Conservation (phyloP, 1,140 invertebrate genomes). For the Sycobia sp. region DNA sequence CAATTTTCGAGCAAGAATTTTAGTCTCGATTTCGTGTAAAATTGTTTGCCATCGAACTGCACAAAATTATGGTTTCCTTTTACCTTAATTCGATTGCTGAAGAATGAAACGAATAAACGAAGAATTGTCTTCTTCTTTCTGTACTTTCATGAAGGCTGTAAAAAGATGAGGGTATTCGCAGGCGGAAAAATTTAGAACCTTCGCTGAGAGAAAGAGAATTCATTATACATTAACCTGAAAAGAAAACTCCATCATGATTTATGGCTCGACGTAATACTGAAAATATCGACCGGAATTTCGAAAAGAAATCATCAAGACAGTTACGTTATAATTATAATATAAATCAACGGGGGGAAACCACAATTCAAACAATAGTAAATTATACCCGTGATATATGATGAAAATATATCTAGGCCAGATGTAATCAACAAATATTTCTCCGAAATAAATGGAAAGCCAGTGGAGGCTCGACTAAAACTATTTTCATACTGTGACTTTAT, state of each 20-base stretch:
- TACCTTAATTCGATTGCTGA: slow-evolving; percentile 5
- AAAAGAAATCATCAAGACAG: slow-evolving; percentile 15
- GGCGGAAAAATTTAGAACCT: slow-evolving; percentile 18
- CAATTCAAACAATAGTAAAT: too few species aligned
- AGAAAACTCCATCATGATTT: slow-evolving; percentile 24
- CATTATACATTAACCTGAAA: slow-evolving; percentile 25
- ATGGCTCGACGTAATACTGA: background rate
- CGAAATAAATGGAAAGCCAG: too few species aligned
- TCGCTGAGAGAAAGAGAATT: too few species aligned
- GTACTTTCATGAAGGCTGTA: slow-evolving; percentile 2
- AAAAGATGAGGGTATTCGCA: slow-evolving; percentile 10
- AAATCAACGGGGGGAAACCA: too few species aligned
- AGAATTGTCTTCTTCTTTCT: background rate
- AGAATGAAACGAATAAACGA: background rate
- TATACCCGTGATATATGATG: too few species aligned
- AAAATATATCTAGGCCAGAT: too few species aligned
- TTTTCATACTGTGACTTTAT: too few species aligned
- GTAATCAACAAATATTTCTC: too few species aligned
- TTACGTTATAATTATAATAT: background rate
- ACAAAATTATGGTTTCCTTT: background rate
- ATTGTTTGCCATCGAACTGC: slow-evolving; percentile 1
- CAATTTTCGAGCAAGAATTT: too few species aligned
- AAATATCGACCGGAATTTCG: slow-evolving; percentile 7
- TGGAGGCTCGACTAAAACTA: too few species aligned
- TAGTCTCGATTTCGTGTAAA: slow-evolving; percentile 1